These are phyloP conservation scores for Dendroctonus valens DNA, from an alignment of 1,140 invertebrate genomes.

Conservation along the genomic window DNA sequence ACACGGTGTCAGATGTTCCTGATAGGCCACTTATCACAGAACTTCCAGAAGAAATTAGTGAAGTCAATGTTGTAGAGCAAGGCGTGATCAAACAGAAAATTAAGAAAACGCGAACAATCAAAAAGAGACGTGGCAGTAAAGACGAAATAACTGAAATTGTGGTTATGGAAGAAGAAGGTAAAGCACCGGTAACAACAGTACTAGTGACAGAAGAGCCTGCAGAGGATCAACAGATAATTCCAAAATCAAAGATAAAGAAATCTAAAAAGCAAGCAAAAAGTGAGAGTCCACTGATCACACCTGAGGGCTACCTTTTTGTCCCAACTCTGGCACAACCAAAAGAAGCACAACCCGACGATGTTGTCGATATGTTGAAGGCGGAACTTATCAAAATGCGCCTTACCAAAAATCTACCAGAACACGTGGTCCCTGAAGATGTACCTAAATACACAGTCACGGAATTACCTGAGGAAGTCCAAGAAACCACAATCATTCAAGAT, in stretches of 20 bases:
- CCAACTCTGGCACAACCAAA: slow-evolving; percentile 36
- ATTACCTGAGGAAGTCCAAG: slow-evolving; percentile 51
- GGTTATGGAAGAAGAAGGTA: slow-evolving; percentile 48
- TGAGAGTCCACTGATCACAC: slow-evolving; percentile 30
- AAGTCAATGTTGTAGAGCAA: slow-evolving; percentile 41
- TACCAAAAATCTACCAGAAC: slow-evolving; percentile 34
- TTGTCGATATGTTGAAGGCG: slow-evolving; percentile 39
- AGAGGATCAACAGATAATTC: slow-evolving; percentile 29
- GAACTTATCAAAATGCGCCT: slow-evolving; percentile 29
- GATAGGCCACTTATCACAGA: slow-evolving; percentile 40
- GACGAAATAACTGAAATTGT: slow-evolving; percentile 46
- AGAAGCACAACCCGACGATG: slow-evolving; percentile 16
- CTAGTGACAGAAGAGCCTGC: slow-evolving; percentile 37
- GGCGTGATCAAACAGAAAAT: slow-evolving; percentile 38
- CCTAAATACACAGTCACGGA: slow-evolving; percentile 41
- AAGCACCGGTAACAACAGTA: slow-evolving; percentile 43
- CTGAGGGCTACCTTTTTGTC: slow-evolving; percentile 37
- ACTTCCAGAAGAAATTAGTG: slow-evolving; percentile 38
- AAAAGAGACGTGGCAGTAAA: slow-evolving; percentile 46
- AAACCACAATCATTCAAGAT: slow-evolving; percentile 41
- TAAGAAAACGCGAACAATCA: slow-evolving; percentile 46
- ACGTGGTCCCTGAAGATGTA: slow-evolving; percentile 18
- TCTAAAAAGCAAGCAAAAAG: slow-evolving; percentile 38
- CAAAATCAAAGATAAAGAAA: slow-evolving; percentile 42
- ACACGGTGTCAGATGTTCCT: slow-evolving; percentile 33